Conservation (phyloP, 2,888 invertebrate species). For the Ennomos erosarius region DNA sequence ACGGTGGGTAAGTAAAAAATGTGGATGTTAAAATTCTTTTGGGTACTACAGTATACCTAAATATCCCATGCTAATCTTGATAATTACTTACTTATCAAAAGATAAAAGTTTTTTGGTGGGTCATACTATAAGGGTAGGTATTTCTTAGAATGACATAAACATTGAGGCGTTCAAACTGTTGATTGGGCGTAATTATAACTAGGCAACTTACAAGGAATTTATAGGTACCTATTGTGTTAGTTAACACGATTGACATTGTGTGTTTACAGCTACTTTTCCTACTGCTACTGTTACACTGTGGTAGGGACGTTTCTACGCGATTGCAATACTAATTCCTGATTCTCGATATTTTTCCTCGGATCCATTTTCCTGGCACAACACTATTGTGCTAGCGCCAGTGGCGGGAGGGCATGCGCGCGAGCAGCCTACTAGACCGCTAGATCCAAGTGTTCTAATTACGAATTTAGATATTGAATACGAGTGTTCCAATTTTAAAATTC, state of each 20-base stretch:
- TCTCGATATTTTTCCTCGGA: conserved; percentile 34
- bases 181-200: no score
- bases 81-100: no score
- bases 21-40: no score
- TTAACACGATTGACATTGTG: background rate
- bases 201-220: background rate
- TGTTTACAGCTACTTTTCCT: conserved; percentile 10
- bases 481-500: background rate
- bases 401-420: conserved; percentile 62
- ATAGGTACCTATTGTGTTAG: background rate
- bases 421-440: conserved; percentile 48
- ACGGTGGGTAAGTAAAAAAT: no score
- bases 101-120: no score
- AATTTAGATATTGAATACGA: conserved; percentile 23
- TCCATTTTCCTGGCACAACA: conserved; percentile 66
- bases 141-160: no score
- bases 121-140: no score
- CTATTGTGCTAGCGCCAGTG: conserved; percentile 66
- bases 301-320: conserved; percentile 46
- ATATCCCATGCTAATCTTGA: no score
- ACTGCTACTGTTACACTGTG: conserved; percentile 18
- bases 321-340: conserved; percentile 69
- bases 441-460: conserved; percentile 50
- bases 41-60: no score
- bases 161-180: no score